Evolutionary conservation across 2,113 vertebrate species (phyloP), one percentile per base, ranked within the genome.

Genomic region (Upupa epops): DNA sequence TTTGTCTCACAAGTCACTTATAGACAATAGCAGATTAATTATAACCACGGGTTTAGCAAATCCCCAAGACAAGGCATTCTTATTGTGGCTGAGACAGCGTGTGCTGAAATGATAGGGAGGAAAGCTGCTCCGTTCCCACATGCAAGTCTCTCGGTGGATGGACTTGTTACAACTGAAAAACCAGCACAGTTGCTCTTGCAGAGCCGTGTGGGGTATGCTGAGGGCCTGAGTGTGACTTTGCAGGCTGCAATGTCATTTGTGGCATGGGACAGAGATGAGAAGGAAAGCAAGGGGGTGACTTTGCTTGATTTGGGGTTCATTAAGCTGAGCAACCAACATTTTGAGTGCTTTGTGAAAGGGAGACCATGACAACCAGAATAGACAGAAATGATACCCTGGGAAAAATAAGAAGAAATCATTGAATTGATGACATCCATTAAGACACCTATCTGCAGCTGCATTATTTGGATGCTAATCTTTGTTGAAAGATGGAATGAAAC

Each of bases 11-110:
- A 90, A 95, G 74, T 86, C 91, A 83, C 84, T 93, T n/a, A 70
- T 1, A 92, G 91, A 96, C 95, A 97, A 91, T 63, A 95, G 83
- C 79, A 95, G 91, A 97, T 94, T 96, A 97, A 96, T 95, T 96
- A 97, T 94, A 95, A 92, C 82, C 88, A 83, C 2, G 52, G 78
- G 65, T 95, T 95, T 77, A 96, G 85, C 87, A 96, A 96, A 96
- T 92, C 83, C 90, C 96, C 94, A 68, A 81, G 92, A 93, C 79
- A 85, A 93, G 89, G 76, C 86, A 90, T 94, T 68, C 91, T 94
- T 40, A 90, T 89, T 93, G 93, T 85, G 65, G 66, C 36, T 60
- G 86, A 79, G 48, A 80, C 75, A 89, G 76, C 0, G 8, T 95
- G 91, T 0, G 4, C 59, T 55, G 88, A 74, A 87, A 94, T 66